Conservation (phyloP, 2,113 vertebrate genomes). For the Megaptera novaeangliae region DNA sequence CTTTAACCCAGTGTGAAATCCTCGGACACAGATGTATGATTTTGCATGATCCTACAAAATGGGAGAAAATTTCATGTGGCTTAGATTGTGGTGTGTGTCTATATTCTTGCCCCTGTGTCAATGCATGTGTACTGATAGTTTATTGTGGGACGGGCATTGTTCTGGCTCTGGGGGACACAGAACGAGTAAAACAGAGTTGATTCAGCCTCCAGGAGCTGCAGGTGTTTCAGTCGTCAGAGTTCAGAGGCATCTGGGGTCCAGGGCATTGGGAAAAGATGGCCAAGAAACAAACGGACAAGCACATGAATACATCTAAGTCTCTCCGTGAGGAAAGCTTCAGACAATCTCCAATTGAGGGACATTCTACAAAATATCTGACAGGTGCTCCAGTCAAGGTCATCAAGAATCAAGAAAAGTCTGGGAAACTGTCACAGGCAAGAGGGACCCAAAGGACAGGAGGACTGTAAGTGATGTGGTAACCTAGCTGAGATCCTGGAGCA, state of each 20-base stretch:
- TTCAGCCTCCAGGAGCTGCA: neutral
- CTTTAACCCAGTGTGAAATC: neutral
- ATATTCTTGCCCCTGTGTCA: fast-evolving
- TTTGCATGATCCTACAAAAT: neutral
- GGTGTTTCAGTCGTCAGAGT: fast-evolving
- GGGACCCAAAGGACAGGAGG: neutral
- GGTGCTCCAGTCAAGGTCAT: neutral
- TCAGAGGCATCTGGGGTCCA: neutral
- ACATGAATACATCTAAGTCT: neutral
- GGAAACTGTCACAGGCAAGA: neutral
- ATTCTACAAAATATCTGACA: neutral
- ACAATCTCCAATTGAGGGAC: neutral
- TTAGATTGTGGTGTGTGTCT: neutral
- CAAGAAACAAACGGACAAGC: neutral
- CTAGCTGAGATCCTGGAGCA: neutral
- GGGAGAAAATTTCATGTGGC: neutral
- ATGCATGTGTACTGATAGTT: neutral
- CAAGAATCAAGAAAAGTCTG: neutral
- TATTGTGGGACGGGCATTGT: neutral
- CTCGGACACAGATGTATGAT: neutral
- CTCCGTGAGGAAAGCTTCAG: neutral
- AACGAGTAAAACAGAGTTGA: neutral
- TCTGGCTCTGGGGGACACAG: neutral
- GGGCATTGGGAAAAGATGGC: neutral
- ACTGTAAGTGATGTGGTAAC: fast-evolving